Evolutionary conservation across 2,888 invertebrate species (phyloP).

Genomic region (Pammene fasciana): DNA sequence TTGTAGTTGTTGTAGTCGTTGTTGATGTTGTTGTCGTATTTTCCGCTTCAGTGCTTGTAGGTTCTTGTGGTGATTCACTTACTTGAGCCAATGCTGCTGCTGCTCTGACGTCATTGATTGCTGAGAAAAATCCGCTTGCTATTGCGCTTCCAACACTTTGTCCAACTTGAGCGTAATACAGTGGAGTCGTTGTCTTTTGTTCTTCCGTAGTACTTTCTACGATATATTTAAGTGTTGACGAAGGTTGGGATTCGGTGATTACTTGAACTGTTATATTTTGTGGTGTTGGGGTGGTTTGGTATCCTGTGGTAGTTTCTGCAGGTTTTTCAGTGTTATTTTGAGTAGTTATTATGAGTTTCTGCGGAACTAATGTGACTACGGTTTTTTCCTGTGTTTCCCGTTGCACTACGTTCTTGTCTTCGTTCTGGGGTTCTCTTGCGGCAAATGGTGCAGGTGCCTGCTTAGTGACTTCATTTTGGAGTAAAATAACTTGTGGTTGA

Average conservation of each 20-base stretch:
- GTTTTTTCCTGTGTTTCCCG: constrained; percentile 71
- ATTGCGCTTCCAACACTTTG: constrained; percentile 68
- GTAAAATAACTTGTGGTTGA: constrained; percentile 55
- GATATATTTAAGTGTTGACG: constrained; percentile 63
- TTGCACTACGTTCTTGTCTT: constrained; percentile 68
- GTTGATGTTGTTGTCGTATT: constrained; percentile 50
- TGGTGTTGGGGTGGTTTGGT: constrained; percentile 53
- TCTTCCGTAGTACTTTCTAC: constrained; percentile 61
- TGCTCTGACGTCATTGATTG: constrained; percentile 85
- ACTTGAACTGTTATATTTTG: constrained; percentile 62
- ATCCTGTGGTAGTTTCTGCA: constrained; percentile 44
- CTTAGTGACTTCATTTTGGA: constrained; percentile 65
- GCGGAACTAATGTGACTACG: constrained; percentile 63
- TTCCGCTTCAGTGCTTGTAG: constrained; percentile 52
- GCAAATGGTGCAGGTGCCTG: constrained; percentile 59
- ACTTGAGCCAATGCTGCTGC: constrained; percentile 84
- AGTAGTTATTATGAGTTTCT: constrained; percentile 51
- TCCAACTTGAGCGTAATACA: constrained; percentile 78
- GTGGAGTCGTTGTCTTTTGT: constrained; percentile 63
- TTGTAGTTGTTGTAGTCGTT: constrained; percentile 46
- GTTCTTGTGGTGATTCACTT: constrained; percentile 79
- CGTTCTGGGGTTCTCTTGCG: constrained; percentile 59
- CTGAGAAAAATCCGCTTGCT: constrained; percentile 81
- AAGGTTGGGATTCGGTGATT: constrained; percentile 60
- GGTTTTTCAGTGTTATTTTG: constrained; percentile 61